Evolutionary conservation across 2,888 invertebrate genomes (phyloP).

Genomic region (Scotopteryx bipunctaria): DNA sequence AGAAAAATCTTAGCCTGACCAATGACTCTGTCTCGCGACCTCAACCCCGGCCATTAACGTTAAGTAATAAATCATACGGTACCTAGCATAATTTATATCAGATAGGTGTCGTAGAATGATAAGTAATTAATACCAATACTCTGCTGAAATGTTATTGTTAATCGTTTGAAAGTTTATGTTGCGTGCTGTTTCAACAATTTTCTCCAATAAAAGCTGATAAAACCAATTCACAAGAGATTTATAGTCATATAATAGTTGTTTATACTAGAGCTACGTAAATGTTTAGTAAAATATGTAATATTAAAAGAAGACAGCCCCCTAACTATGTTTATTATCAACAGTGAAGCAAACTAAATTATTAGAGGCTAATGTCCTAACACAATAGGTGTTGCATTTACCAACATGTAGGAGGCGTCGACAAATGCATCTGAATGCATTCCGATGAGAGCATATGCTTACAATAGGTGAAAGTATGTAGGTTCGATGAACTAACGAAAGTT

Average conservation of each 20-base stretch:
- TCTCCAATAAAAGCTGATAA: conserved; percentile 29
- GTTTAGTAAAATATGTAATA: background rate
- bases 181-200: conserved; percentile 33
- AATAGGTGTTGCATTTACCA: conserved; percentile 52
- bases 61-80: conserved; percentile 24
- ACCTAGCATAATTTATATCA: conserved; percentile 15
- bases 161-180: conserved; percentile 24
- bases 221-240: conserved; percentile 15
- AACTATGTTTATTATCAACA: background rate
- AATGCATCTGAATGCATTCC: conserved; percentile 77
- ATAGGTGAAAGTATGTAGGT: conserved; percentile 81
- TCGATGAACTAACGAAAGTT: conserved; percentile 81
- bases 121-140: background rate
- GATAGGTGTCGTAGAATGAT: conserved; percentile 5
- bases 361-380: conserved; percentile 40
- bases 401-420: conserved; percentile 64
- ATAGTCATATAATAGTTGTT: background rate
- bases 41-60: conserved; percentile 39
- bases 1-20: conserved; percentile 64
- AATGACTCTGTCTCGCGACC: conserved; percentile 44
- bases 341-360: conserved; percentile 7
- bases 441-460: conserved; percentile 69
- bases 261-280: background rate
- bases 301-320: too few relatives aligned
- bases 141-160: conserved; percentile 9